A percentile compares a stretch with the other conserved stretches of the same genome.
Evolutionary conservation across 2,113 vertebrate genomes (phyloP).

Genomic region (Paraplagusia blochii): DNA sequence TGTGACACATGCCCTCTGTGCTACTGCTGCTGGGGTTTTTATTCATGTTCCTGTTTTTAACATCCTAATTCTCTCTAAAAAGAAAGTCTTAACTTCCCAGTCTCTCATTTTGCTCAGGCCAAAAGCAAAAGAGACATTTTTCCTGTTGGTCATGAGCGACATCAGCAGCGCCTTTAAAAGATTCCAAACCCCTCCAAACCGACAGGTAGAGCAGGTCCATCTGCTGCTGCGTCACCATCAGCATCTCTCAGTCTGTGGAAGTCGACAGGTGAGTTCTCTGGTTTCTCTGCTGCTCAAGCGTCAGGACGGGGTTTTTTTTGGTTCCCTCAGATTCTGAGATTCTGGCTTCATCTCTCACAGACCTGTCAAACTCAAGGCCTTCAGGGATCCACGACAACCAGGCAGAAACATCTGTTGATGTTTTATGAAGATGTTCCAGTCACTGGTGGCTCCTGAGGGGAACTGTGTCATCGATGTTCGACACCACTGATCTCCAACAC

Average conservation of each 20-base stretch:
- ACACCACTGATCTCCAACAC: too few relatives aligned
- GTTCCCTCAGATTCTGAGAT: too few relatives aligned
- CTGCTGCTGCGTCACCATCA: neutral
- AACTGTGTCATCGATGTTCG: too few relatives aligned
- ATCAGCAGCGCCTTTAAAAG: neutral
- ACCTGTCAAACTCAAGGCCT: too few relatives aligned
- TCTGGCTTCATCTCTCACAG: too few relatives aligned
- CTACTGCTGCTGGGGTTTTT: neutral
- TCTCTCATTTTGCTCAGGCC: neutral
- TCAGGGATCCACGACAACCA: too few relatives aligned
- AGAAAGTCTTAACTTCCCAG: neutral
- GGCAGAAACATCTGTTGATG: conserved; percentile 1
- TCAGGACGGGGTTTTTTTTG: too few relatives aligned
- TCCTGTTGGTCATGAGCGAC: neutral
- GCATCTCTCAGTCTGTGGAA: neutral
- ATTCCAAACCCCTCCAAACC: neutral
- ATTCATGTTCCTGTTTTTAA: neutral
- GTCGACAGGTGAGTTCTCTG: conserved; percentile 18
- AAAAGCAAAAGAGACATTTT: neutral
- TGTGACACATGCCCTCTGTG: neutral
- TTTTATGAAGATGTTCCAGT: neutral
- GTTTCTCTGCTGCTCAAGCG: too few relatives aligned
- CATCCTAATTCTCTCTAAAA: neutral
- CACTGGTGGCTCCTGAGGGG: too few relatives aligned
- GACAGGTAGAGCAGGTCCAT: conserved; percentile 28